phyloP scores from a whole-genome alignment of 2,888 invertebrate species.

The Temnothorax unifasciatus region DNA sequence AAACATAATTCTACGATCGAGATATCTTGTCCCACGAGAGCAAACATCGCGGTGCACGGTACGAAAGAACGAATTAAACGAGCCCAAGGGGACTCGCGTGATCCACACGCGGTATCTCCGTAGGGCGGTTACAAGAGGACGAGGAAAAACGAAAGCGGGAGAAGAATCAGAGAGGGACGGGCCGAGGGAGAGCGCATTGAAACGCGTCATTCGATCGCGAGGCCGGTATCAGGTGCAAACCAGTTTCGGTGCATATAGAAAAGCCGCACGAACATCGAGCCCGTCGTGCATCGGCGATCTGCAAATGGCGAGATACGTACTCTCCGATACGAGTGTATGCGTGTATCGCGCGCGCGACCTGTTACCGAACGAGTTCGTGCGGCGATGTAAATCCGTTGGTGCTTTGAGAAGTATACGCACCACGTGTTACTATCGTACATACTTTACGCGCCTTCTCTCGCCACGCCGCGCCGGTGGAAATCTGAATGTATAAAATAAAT shows the following conservation, averaged over 20 bases:
- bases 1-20: conserved; percentile 15
- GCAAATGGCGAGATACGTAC: conserved; percentile 80
- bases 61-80: conserved; percentile 56
- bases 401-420: conserved; percentile 53
- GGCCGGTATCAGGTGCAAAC: conserved; percentile 86
- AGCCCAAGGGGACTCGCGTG: conserved; percentile 69
- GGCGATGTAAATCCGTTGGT: conserved; percentile 45
- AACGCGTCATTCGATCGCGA: conserved; percentile 85
- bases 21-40: conserved; percentile 34
- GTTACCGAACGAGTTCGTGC: conserved; percentile 60
- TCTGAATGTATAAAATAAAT: conserved; percentile 39
- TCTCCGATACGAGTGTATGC: conserved; percentile 44
- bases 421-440: conserved; percentile 32
- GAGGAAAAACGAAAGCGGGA: conserved; percentile 53
- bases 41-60: conserved; percentile 34
- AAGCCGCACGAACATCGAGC: conserved; percentile 63
- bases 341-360: background rate
- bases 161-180: conserved; percentile 53
- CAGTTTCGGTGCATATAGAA: conserved; percentile 81
- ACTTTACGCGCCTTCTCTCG: conserved; percentile 25
- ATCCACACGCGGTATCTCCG: conserved; percentile 59
- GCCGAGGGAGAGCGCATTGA: conserved; percentile 79
- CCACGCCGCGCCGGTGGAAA: background rate
- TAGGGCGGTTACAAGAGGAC: conserved; percentile 46
- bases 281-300: conserved; percentile 72